Base-by-base conservation (phyloP, 2,113 vertebrate genomes). In the Prionailurus viverrinus region DNA sequence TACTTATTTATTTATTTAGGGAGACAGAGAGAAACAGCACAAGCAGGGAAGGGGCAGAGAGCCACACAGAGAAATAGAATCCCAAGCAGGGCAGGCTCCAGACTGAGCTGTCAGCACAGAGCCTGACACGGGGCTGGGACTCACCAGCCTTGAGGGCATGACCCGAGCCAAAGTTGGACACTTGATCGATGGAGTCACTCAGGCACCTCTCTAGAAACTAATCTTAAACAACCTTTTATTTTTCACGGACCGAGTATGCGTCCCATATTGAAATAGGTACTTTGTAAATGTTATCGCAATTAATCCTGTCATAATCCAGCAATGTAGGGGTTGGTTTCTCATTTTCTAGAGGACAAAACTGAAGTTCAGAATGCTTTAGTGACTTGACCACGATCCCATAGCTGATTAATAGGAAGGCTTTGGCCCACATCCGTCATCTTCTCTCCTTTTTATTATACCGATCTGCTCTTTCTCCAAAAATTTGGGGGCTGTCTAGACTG, bases 141-240 rank as follows among this genome's bases (percentile, higher is more conserved):
- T 61, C 58, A 8, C 21, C 2, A 61, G 58, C 58, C 58, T 7
- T 61, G 58, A 61, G 58, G 3, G 21, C 7, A 23, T 61, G 58
- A 61, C 58, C 58, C 8, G 58, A 23, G 58, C 58, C 58, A 25
- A 23, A 61, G 58, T 9, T 61, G 58, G 58, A 61, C 58, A 23
- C 58, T 61, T 61, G 3, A 61, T 25, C 58, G 3, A 61, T 8
- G 21, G 21, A 61, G 58, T 7, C 21, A 61, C 58, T 61, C 58
- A 23, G 58, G 21, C 18, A 21, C 58, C 58, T 7, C 21, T 80
- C 85, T 21, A 97, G 84, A 73, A 91, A 53, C 76, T 85, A 66
- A 86, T 68, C 9, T 29, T 89, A 58, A 91, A 29, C n/a, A 27
- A 80, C 76, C 65, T 65, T 92, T 91, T 48, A 83, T 93, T 95